Conservation (phyloP, 2,797 vertebrate species). For the Pangasius sanitwongsei region DNA sequence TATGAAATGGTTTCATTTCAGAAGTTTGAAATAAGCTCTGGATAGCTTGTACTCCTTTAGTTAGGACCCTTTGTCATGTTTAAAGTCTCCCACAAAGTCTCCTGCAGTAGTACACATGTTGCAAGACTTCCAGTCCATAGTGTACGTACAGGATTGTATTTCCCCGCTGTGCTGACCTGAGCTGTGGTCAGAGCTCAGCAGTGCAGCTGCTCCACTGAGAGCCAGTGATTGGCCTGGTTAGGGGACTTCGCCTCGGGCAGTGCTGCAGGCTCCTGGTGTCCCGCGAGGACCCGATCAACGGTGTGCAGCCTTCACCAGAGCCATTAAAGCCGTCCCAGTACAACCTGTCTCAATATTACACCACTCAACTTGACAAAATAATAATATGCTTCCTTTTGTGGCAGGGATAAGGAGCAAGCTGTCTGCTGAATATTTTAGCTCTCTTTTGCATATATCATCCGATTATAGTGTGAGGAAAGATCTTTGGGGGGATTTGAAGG, state of each 20-base stretch:
- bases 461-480: conserved; percentile 33
- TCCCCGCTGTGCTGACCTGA: conserved; percentile 42
- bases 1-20: not conserved
- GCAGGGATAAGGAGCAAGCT: conserved; percentile 48
- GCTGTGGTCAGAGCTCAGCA: conserved; percentile 52
- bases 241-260: conserved; percentile 73
- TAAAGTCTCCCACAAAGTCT: conserved; percentile 9
- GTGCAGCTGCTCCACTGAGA: conserved; percentile 48
- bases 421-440: conserved; percentile 60
- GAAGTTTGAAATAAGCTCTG: not conserved
- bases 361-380: conserved; percentile 65
- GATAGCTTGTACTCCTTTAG: not conserved
- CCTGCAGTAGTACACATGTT: not conserved
- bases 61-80: not conserved
- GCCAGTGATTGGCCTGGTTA: conserved; percentile 55
- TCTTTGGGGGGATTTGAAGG: conserved; percentile 15
- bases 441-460: conserved; percentile 55
- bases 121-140: conserved; percentile 9
- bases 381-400: conserved; percentile 59
- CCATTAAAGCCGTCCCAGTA: conserved; percentile 78
- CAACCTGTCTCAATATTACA: conserved; percentile 65
- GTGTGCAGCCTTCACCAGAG: conserved; percentile 73
- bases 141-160: conserved; percentile 15
- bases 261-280: conserved; percentile 74
- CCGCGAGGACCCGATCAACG: conserved; percentile 73